These are phyloP conservation scores for Dicerorhinus sumatrensis DNA, from an alignment of 2,113 vertebrate species.

Conservation along the genomic window DNA sequence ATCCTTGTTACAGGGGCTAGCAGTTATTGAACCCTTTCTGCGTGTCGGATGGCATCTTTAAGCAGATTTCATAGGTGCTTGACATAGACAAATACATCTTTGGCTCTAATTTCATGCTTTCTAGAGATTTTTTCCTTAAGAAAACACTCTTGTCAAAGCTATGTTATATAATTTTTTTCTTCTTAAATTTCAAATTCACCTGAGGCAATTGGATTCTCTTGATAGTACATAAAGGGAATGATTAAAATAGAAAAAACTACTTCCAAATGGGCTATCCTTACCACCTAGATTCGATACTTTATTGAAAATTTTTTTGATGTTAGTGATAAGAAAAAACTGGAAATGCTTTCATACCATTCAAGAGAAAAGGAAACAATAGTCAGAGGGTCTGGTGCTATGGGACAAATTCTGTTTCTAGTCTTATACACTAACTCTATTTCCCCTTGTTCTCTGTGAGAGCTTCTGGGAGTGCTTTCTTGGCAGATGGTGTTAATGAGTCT, in stretches of 20 bases:
- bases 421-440: not conserved
- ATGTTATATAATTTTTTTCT: not conserved
- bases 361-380: conserved; percentile 14
- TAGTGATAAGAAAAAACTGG: not conserved
- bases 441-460: not conserved
- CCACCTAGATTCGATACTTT: not conserved
- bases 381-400: not conserved
- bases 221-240: not conserved
- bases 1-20: not conserved
- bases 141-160: conserved; percentile 10
- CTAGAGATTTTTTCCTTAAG: not conserved
- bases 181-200: conserved; percentile 43
- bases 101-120: conserved; percentile 26
- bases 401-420: not conserved
- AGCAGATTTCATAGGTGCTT: not conserved
- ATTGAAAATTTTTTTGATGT: conserved; percentile 60
- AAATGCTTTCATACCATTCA: conserved; percentile 40
- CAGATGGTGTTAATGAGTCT: conserved; percentile 55
- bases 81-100: not conserved
- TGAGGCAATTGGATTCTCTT: not conserved
- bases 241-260: not conserved
- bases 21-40: not conserved
- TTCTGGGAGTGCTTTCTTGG: not conserved
- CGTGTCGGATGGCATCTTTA: not conserved
- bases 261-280: not conserved